Conservation (phyloP, 1,140 invertebrate genomes). For the Dermatophagoides farinae region DNA sequence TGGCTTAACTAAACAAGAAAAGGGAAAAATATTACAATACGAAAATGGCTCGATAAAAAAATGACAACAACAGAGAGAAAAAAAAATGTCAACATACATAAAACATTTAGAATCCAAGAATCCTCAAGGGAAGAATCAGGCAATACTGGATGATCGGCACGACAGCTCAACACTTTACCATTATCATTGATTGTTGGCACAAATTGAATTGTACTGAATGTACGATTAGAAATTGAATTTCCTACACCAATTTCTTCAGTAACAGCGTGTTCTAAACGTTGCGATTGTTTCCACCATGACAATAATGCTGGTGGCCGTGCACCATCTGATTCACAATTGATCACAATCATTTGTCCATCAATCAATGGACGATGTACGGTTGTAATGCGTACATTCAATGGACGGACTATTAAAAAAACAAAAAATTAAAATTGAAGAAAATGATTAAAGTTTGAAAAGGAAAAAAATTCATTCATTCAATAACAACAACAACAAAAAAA, state of each 20-base stretch:
- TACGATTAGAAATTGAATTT: slow-evolving; percentile 19
- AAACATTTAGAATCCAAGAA: slow-evolving; percentile 60
- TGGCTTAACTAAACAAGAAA: slow-evolving; percentile 44
- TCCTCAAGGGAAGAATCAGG: slow-evolving; percentile 45
- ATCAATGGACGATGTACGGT: slow-evolving; percentile 58
- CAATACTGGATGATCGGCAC: slow-evolving; percentile 48
- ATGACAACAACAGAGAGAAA: not conserved
- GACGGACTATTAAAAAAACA: slow-evolving; percentile 12
- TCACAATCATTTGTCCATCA: slow-evolving; percentile 53
- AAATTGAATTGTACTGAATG: slow-evolving; percentile 20
- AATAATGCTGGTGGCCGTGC: slow-evolving; percentile 61
- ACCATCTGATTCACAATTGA: slow-evolving; percentile 60
- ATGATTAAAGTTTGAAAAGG: not conserved
- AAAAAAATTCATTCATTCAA: not conserved
- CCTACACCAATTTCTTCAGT: slow-evolving; percentile 2
- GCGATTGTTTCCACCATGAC: slow-evolving; percentile 41
- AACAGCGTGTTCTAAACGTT: slow-evolving; percentile 9
- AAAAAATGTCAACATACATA: slow-evolving; percentile 41
- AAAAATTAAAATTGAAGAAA: not conserved
- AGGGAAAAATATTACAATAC: not conserved
- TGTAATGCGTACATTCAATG: slow-evolving; percentile 31
- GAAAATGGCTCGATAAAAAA: slow-evolving; percentile 3
- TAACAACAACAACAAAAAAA: not conserved
- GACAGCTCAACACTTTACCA: slow-evolving; percentile 54
- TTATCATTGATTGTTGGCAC: slow-evolving; percentile 50